Percentiles rank a stretch among this genome's conserved stretches.
Evolutionary conservation across 2,888 invertebrate genomes (phyloP).

Genomic region (Noctua janthina): DNA sequence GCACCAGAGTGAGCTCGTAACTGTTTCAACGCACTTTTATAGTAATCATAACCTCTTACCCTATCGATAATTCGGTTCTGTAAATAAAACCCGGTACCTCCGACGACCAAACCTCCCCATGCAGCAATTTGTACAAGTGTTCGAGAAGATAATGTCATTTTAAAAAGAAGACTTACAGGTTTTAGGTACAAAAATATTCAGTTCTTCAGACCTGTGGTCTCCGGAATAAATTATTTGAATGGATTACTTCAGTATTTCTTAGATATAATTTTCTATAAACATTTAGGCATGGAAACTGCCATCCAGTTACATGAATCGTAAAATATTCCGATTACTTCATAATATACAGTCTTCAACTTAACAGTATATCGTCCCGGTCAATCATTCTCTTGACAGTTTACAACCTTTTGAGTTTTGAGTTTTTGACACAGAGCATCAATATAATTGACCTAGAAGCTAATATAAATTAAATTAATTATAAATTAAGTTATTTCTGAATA

Average conservation of each 20-base stretch:
- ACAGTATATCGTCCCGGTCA: too few relatives aligned
- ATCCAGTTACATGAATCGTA: neutral
- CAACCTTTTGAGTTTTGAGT: too few relatives aligned
- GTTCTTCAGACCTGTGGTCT: constrained; percentile 26
- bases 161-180: neutral
- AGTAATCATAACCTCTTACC: constrained; percentile 91
- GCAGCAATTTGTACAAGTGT: constrained; percentile 92
- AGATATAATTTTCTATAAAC: too few relatives aligned
- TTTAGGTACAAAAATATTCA: neutral
- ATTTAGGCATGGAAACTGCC: neutral
- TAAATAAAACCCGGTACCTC: constrained; percentile 87
- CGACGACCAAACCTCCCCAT: constrained; percentile 91
- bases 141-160: constrained; percentile 86
- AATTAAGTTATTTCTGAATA: too few relatives aligned
- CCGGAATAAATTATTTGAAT: neutral
- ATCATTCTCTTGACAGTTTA: neutral
- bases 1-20: constrained; percentile 91
- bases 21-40: constrained; percentile 91
- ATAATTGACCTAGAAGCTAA: too few relatives aligned
- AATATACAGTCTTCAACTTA: too few relatives aligned
- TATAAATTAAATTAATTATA: too few relatives aligned
- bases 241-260: neutral
- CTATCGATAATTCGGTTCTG: constrained; percentile 89
- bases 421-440: too few relatives aligned
- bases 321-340: neutral